phyloP scores from a whole-genome alignment of 1,140 invertebrate species.

The Drosophila watanabei region DNA sequence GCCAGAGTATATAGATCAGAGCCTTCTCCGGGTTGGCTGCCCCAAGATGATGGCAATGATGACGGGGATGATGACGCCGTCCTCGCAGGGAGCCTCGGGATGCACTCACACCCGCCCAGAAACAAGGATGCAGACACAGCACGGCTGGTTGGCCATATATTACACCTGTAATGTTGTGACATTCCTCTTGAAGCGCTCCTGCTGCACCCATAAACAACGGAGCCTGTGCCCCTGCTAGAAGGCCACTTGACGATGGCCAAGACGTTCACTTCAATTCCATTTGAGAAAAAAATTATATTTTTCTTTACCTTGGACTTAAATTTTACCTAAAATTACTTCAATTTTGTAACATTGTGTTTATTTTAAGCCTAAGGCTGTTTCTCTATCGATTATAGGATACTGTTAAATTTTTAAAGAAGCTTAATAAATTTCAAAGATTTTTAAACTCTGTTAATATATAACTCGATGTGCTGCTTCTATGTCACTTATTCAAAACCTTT shows the following conservation, averaged over 20 bases:
- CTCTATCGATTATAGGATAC: neutral
- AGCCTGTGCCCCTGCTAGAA: conserved; percentile 4
- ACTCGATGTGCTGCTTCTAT: too few relatives aligned
- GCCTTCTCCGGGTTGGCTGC: conserved; percentile 26
- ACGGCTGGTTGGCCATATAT: conserved; percentile 28
- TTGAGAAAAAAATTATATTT: neutral
- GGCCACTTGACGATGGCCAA: conserved; percentile 6
- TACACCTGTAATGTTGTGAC: conserved; percentile 21
- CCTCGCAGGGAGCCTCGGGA: conserved; percentile 31
- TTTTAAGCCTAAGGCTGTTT: neutral
- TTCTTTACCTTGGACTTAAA: neutral
- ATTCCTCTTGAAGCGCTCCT: conserved; percentile 16
- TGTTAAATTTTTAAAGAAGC: too few relatives aligned
- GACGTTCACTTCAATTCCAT: conserved; percentile 2
- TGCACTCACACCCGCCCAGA: conserved; percentile 10
- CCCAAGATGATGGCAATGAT: conserved; percentile 47
- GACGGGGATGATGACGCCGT: conserved; percentile 51
- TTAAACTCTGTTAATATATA: too few relatives aligned
- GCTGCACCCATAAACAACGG: conserved; percentile 31
- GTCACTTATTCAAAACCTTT: too few relatives aligned
- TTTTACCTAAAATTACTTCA: neutral
- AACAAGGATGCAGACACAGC: conserved; percentile 21
- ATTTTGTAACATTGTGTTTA: neutral
- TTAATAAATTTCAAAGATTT: too few relatives aligned
- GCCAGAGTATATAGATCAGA: conserved; percentile 75